phyloP scores from a whole-genome alignment of 2,797 vertebrate genomes.

The Sebastolobus altivelis region DNA sequence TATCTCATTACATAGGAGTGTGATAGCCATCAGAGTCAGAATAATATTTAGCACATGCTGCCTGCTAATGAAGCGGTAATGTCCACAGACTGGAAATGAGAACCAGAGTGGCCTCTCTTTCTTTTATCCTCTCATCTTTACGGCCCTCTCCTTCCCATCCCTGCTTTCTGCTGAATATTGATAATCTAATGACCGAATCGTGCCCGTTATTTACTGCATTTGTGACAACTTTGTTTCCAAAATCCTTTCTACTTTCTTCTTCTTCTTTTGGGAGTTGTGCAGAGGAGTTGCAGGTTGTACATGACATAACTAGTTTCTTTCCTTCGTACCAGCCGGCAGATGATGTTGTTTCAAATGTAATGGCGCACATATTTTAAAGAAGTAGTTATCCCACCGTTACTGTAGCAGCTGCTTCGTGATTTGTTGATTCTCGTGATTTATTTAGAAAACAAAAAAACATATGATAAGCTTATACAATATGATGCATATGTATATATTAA shows the following conservation, averaged over 20 bases:
- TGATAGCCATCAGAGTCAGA: constrained; percentile 95
- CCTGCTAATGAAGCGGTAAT: constrained; percentile 94
- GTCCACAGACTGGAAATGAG: constrained; percentile 79
- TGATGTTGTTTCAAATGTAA: neutral
- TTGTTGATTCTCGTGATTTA: no score
- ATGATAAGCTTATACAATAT: no score
- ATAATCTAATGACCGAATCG: constrained; percentile 24
- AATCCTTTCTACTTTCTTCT: neutral
- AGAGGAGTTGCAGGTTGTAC: neutral
- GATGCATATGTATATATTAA: no score
- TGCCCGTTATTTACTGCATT: constrained; percentile 9
- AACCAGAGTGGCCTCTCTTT: constrained; percentile 71
- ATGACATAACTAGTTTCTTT: neutral
- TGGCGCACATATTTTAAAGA: neutral
- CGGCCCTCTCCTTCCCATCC: constrained; percentile 13
- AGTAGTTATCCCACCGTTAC: neutral
- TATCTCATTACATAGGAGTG: constrained; percentile 92
- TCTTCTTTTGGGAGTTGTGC: neutral
- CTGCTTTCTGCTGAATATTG: constrained; percentile 27
- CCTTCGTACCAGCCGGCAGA: neutral
- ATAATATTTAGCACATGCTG: constrained; percentile 98
- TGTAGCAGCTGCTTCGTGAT: neutral
- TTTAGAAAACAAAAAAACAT: no score
- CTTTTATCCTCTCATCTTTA: constrained; percentile 63
- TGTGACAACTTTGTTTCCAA: constrained; percentile 8